Conservation (phyloP, 2,113 vertebrate species). For the Lynx canadensis region DNA sequence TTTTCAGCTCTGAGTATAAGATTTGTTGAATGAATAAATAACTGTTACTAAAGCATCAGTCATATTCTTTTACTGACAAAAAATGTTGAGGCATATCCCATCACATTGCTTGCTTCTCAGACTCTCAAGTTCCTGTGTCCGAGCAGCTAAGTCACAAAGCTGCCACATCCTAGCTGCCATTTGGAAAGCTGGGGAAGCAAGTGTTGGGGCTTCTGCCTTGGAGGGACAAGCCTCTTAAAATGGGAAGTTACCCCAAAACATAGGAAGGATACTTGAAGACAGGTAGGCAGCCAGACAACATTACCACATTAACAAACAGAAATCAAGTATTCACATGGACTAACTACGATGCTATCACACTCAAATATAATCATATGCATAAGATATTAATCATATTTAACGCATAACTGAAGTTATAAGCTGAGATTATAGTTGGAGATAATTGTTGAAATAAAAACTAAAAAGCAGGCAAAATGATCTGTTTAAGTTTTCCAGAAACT, state of each 20-base stretch:
- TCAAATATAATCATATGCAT: not conserved
- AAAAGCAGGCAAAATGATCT: not conserved
- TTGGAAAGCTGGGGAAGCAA: not conserved
- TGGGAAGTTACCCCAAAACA: not conserved
- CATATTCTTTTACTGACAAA: not conserved
- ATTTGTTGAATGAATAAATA: slow-evolving; percentile 34
- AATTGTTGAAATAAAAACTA: not conserved
- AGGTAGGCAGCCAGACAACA: not conserved
- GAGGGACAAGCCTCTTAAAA: not conserved
- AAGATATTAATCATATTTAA: not conserved
- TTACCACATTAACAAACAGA: not conserved
- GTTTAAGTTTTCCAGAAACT: slow-evolving; percentile 24
- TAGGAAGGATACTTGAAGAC: not conserved
- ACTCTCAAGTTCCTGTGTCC: not conserved
- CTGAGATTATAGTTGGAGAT: not conserved
- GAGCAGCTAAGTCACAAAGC: not conserved
- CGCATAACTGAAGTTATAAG: not conserved
- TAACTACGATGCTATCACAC: not conserved
- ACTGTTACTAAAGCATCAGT: not conserved
- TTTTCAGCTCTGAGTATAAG: not conserved
- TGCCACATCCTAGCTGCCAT: not conserved
- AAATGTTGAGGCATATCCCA: not conserved
- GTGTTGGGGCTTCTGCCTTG: not conserved
- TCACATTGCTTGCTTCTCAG: not conserved
- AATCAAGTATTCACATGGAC: slow-evolving; percentile 1